Percentiles rank a stretch among this genome's conserved stretches.
These are phyloP conservation scores for Steinernema hermaphroditum DNA, from an alignment of 2,888 invertebrate species.

Conservation along the genomic window DNA sequence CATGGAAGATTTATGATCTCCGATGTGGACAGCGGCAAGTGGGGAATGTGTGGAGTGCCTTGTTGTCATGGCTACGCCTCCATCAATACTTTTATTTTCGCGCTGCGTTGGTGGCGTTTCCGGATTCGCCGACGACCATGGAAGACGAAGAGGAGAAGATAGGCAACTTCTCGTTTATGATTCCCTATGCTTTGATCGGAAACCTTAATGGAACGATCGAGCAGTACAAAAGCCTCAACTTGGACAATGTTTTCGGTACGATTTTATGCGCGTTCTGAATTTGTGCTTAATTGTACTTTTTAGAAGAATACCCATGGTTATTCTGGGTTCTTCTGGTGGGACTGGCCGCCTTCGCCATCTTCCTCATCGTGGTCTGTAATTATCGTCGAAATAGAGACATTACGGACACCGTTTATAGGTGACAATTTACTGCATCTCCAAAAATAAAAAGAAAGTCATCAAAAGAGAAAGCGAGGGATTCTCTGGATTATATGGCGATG, in stretches of 20 bases:
- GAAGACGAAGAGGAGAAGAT: not conserved
- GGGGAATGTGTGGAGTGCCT: not conserved
- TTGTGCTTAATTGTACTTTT: not conserved
- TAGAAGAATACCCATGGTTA: constrained; percentile 1
- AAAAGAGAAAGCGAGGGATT: too few species aligned
- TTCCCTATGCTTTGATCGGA: not conserved
- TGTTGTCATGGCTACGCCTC: constrained; percentile 13
- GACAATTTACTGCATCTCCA: too few species aligned
- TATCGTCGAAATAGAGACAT: not conserved
- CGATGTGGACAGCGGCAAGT: too few species aligned
- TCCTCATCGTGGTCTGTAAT: not conserved
- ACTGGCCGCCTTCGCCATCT: not conserved
- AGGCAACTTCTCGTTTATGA: constrained; percentile 19
- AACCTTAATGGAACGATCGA: constrained; percentile 17
- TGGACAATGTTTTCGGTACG: constrained; percentile 10
- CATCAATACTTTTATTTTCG: not conserved
- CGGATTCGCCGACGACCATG: not conserved
- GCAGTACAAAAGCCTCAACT: not conserved
- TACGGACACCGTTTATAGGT: not conserved
- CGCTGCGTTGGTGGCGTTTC: not conserved
- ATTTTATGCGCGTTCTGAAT: not conserved
- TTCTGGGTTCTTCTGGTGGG: constrained; percentile 8
- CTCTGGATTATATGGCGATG: not conserved
- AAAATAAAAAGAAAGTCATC: too few species aligned
- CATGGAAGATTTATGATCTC: too few species aligned